A percentile compares a stretch with the other conserved stretches of the same genome.
phyloP scores from a whole-genome alignment of 2,888 invertebrate species.

The Ceramica pisi region DNA sequence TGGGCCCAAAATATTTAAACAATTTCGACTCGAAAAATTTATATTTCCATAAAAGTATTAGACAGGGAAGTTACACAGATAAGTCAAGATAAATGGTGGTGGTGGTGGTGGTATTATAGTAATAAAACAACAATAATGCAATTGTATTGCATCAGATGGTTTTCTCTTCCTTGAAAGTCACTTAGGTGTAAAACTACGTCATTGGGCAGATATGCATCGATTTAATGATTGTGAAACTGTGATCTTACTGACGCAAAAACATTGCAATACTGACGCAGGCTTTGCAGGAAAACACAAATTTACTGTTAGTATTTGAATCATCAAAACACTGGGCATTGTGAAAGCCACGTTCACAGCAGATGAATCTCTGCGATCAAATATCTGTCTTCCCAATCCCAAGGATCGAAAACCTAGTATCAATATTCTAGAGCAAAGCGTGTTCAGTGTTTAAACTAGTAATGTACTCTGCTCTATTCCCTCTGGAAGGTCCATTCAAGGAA shows the following conservation, averaged over 20 bases:
- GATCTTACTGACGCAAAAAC: conserved; percentile 6
- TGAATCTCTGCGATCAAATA: conserved; percentile 17
- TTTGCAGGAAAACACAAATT: not conserved
- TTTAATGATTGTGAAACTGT: conserved; percentile 6
- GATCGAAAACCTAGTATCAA: conserved; percentile 15
- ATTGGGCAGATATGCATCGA: not conserved
- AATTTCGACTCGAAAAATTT: not conserved
- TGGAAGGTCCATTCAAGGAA: conserved; percentile 59
- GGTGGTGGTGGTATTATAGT: not conserved
- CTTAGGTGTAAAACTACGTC: not conserved
- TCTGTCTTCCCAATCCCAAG: not conserved
- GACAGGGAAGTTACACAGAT: no score
- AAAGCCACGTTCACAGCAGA: not conserved
- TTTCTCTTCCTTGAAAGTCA: conserved; percentile 2
- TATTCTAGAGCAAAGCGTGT: conserved; percentile 25
- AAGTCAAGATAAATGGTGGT: not conserved
- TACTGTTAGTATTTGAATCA: not conserved
- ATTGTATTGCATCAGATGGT: not conserved
- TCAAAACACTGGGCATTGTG: not conserved
- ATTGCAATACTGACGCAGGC: not conserved
- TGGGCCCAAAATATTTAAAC: no score
- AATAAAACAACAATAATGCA: not conserved
- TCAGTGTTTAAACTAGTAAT: conserved; percentile 37
- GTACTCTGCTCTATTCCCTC: conserved; percentile 53
- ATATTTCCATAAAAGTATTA: not conserved